Conservation (phyloP, 2,888 invertebrate species). For the Trichopria drosophilae region DNA sequence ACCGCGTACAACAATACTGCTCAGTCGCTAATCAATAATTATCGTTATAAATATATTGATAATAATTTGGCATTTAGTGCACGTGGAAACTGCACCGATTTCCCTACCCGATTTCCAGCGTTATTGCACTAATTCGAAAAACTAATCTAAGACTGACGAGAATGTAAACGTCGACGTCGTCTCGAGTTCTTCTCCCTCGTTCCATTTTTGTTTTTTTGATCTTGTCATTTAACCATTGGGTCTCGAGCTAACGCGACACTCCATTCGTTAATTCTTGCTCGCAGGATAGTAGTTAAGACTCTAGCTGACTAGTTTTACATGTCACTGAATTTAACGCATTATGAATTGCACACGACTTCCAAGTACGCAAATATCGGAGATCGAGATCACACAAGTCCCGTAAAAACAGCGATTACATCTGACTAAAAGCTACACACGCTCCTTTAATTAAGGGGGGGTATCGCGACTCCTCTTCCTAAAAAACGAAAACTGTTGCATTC, state of each 20-base stretch:
- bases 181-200: constrained; percentile 1
- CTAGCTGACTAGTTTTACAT: constrained; percentile 51
- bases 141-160: constrained; percentile 35
- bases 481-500: constrained; percentile 50
- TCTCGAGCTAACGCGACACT: constrained; percentile 34
- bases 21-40: constrained; percentile 41
- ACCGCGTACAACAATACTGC: constrained; percentile 40
- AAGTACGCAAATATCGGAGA: too few species aligned
- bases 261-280: constrained; percentile 35
- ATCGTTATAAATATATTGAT: constrained; percentile 39
- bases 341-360: constrained; percentile 25
- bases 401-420: too few species aligned
- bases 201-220: neutral
- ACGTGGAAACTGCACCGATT: constrained; percentile 30
- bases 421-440: too few species aligned
- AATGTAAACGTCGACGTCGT: constrained; percentile 7
- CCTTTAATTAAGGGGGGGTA: too few species aligned
- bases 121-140: constrained; percentile 35
- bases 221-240: neutral
- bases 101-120: constrained; percentile 3
- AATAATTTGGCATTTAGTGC: constrained; percentile 46
- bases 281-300: constrained; percentile 36
- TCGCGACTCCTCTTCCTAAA: too few species aligned
- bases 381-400: too few species aligned
- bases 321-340: constrained; percentile 45